Evolutionary conservation across 2,113 vertebrate species (phyloP).

Genomic region (Paramisgurnus dabryanus): DNA sequence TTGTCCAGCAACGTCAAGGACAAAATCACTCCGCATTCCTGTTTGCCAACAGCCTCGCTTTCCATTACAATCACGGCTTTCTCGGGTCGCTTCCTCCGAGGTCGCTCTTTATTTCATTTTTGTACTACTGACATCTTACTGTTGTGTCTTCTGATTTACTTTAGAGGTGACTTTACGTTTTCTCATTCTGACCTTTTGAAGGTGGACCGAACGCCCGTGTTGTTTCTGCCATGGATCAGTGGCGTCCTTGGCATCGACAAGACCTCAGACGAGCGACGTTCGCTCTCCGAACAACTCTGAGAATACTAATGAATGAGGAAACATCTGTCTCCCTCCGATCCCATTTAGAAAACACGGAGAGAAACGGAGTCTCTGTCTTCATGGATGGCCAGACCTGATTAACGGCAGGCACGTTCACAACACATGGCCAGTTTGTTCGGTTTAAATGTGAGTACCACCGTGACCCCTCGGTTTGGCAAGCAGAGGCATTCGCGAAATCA

Average conservation of each 20-base stretch:
- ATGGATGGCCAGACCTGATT: slow-evolving; percentile 70
- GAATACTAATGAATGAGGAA: slow-evolving; percentile 76
- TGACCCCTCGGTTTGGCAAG: slow-evolving; percentile 56
- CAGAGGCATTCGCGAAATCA: slow-evolving; percentile 27
- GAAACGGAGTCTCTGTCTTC: slow-evolving; percentile 62
- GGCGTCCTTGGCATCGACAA: slow-evolving; percentile 71
- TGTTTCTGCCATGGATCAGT: slow-evolving; percentile 46
- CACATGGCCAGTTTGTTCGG: slow-evolving; percentile 67
- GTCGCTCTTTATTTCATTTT: background rate
- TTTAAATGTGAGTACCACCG: slow-evolving; percentile 54
- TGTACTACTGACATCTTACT: slow-evolving; percentile 40
- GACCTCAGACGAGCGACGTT: slow-evolving; percentile 69
- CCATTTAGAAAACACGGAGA: slow-evolving; percentile 62
- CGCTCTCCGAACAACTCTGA: slow-evolving; percentile 56
- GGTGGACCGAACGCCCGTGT: slow-evolving; percentile 23
- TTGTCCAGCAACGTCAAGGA: background rate
- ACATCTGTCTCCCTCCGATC: slow-evolving; percentile 76
- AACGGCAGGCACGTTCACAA: slow-evolving; percentile 65
- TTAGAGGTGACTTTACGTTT: slow-evolving; percentile 46
- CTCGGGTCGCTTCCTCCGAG: background rate
- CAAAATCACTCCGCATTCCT: background rate
- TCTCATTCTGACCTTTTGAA: slow-evolving; percentile 32
- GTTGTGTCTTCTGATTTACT: slow-evolving; percentile 31
- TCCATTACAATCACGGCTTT: slow-evolving; percentile 5
- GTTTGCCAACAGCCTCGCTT: background rate